phyloP scores from a whole-genome alignment of 2,113 vertebrate species.

The Callipepla squamata region DNA sequence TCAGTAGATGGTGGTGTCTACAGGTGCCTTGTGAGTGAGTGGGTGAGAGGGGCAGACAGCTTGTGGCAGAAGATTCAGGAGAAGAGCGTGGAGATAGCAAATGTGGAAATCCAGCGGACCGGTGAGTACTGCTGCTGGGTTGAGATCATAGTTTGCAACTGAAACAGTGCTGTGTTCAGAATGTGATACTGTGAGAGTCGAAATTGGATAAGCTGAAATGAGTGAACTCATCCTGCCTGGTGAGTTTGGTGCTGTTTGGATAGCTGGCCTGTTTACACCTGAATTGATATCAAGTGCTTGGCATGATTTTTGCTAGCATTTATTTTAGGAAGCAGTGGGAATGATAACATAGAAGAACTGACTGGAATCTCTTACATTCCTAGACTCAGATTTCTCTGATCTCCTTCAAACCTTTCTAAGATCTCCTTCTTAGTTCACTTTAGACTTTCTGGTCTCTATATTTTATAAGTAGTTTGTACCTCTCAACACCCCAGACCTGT shows the following conservation, averaged over 20 bases:
- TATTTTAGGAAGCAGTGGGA: neutral
- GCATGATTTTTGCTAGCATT: neutral
- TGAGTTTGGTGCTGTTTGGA: neutral
- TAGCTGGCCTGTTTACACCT: neutral
- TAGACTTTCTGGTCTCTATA: neutral
- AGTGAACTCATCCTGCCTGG: neutral
- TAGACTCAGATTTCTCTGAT: neutral
- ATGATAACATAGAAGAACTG: neutral
- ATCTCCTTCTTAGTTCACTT: neutral
- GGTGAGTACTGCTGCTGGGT: constrained; percentile 76
- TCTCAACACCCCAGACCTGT: neutral
- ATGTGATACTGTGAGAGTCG: neutral
- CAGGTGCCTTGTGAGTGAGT: constrained; percentile 85
- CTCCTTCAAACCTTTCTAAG: too few species aligned
- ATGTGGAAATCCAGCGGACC: constrained; percentile 80
- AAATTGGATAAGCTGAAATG: neutral
- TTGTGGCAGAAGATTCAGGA: constrained; percentile 89
- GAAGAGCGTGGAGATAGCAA: constrained; percentile 82
- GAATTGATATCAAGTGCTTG: neutral
- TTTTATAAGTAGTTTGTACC: neutral
- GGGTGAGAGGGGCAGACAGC: constrained; percentile 83
- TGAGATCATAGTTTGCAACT: neutral
- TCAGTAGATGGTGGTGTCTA: constrained; percentile 83
- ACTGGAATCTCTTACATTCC: neutral
- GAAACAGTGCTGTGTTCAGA: neutral